phyloP scores from a whole-genome alignment of 2,113 vertebrate species.

The Cromileptes altivelis region DNA sequence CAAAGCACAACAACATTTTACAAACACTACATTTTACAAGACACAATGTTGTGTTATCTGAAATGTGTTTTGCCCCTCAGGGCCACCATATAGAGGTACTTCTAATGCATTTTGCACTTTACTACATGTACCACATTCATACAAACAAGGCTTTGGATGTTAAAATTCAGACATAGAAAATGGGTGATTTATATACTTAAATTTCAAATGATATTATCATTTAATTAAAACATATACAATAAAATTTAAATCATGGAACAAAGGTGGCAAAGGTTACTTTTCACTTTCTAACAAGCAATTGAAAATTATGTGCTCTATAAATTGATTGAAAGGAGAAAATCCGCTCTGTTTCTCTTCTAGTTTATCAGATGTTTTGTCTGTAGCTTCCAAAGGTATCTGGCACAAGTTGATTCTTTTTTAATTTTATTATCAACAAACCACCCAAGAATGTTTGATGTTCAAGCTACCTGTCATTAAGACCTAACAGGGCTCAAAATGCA shows the following conservation, averaged over 20 bases:
- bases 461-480: background rate
- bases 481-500: background rate
- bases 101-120: background rate
- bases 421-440: conserved; percentile 2
- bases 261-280: background rate
- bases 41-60: too few relatives aligned
- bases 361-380: background rate
- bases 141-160: rapidly evolving
- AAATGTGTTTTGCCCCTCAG: too few relatives aligned
- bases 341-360: background rate
- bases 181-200: background rate
- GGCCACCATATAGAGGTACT: background rate
- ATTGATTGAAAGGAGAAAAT: background rate
- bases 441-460: conserved; percentile 3
- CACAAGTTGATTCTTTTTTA: background rate
- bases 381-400: conserved; percentile 16
- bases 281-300: conserved; percentile 18
- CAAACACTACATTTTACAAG: too few relatives aligned
- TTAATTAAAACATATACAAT: background rate
- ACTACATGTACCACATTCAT: background rate
- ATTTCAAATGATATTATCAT: background rate
- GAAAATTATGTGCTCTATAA: background rate
- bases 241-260: background rate
- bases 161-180: background rate
- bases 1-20: too few relatives aligned